phyloP scores from a whole-genome alignment of 2,797 vertebrate species.

The Lophotriccus pileatus region DNA sequence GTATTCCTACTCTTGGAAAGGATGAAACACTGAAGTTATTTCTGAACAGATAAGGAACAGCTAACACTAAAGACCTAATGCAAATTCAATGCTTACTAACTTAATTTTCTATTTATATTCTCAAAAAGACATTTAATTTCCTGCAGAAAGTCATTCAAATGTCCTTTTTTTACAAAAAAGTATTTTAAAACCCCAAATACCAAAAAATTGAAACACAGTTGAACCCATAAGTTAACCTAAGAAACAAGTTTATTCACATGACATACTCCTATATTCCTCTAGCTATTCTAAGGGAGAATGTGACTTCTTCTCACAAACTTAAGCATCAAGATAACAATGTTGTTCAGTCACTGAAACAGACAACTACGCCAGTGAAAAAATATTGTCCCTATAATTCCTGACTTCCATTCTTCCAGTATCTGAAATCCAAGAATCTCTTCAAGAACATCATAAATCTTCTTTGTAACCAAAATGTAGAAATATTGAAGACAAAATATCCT shows the following conservation, averaged over 20 bases:
- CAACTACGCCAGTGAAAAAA: not conserved
- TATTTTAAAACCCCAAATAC: not conserved
- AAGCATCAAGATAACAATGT: not conserved
- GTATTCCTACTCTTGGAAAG: not conserved
- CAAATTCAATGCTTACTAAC: not conserved
- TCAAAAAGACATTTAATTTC: not conserved
- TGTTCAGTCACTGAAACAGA: not conserved
- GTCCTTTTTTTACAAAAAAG: not conserved
- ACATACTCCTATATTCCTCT: not conserved
- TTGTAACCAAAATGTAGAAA: not conserved
- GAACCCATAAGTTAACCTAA: not conserved
- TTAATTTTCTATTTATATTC: not conserved
- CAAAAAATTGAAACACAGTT: not conserved
- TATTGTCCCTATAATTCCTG: not conserved
- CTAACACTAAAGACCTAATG: not conserved
- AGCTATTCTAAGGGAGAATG: not conserved
- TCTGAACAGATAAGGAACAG: not conserved
- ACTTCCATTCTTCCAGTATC: not conserved
- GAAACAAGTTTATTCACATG: not conserved
- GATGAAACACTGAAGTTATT: not conserved
- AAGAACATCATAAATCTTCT: not conserved
- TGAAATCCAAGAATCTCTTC: not conserved
- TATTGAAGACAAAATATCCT: not conserved
- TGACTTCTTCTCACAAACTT: not conserved
- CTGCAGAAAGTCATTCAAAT: not conserved